Evolutionary conservation across 2,888 invertebrate species (phyloP).

Genomic region (Glyphotaelius pellucidus): DNA sequence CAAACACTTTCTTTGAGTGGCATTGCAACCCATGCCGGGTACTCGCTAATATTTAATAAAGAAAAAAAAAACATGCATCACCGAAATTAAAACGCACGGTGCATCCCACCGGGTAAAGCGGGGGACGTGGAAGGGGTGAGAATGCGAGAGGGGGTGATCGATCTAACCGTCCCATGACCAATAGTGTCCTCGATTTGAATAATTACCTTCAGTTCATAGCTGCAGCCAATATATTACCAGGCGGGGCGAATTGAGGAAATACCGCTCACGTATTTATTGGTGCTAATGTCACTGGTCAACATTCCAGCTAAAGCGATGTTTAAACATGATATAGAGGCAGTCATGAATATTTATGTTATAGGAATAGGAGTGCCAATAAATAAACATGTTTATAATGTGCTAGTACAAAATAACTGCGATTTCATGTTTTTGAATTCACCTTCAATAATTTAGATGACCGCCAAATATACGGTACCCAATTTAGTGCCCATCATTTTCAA

Average conservation of each 20-base stretch:
- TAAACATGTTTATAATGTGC: background rate
- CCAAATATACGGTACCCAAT: background rate
- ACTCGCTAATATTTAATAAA: too few relatives aligned
- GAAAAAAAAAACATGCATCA: too few relatives aligned
- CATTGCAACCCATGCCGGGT: too few relatives aligned
- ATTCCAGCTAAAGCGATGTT: background rate
- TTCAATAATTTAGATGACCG: background rate
- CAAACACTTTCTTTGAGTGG: too few relatives aligned
- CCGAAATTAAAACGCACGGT: too few relatives aligned
- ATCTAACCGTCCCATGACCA: background rate
- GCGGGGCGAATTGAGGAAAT: background rate
- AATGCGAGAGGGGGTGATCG: background rate
- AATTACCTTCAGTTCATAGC: background rate
- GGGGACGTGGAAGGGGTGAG: too few relatives aligned
- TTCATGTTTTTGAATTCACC: background rate
- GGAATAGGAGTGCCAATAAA: background rate
- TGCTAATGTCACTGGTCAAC: background rate
- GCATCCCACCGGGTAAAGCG: too few relatives aligned
- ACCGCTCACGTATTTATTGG: background rate
- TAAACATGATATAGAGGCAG: background rate
- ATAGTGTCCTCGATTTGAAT: constrained; percentile 23
- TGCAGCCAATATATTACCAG: background rate
- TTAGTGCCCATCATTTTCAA: too few relatives aligned
- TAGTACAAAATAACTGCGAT: background rate
- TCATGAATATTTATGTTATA: background rate